Evolutionary conservation across 2,113 vertebrate species (phyloP).

Genomic region (Nothocercus julius): DNA sequence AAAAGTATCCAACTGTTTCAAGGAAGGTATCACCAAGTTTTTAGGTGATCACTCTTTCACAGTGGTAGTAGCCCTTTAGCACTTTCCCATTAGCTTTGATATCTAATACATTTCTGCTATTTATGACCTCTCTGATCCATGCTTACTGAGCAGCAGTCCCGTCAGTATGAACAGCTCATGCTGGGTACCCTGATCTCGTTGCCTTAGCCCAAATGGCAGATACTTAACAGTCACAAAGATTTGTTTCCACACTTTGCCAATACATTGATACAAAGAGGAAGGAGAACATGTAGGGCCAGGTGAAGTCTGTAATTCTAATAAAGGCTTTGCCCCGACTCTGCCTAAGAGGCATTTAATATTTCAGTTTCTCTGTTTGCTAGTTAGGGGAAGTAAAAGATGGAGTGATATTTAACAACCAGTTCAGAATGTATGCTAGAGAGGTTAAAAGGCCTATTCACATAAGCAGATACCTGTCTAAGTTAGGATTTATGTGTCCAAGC

Average conservation of each 20-base stretch:
- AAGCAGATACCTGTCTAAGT: not conserved
- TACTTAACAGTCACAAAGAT: not conserved
- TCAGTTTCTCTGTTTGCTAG: not conserved
- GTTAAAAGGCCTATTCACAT: not conserved
- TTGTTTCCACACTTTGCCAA: not conserved
- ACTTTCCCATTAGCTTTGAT: not conserved
- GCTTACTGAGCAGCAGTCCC: not conserved
- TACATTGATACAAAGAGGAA: not conserved
- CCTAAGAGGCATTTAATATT: not conserved
- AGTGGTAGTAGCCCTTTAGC: not conserved
- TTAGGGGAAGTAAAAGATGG: not conserved
- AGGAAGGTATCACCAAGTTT: not conserved
- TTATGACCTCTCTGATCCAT: not conserved
- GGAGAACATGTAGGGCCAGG: not conserved
- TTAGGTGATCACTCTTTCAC: slow-evolving; percentile 22
- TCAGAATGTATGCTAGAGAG: not conserved
- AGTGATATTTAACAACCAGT: not conserved
- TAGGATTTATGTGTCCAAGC: not conserved
- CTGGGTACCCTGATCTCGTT: not conserved
- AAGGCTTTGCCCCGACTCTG: not conserved
- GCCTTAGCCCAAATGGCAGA: not conserved
- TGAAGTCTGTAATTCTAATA: not conserved
- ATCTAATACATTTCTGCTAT: not conserved
- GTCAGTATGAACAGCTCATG: not conserved
- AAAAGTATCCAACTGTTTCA: slow-evolving; percentile 13